Base-by-base conservation (phyloP, 2,888 invertebrate species). In the Eledone cirrhosa region DNA sequence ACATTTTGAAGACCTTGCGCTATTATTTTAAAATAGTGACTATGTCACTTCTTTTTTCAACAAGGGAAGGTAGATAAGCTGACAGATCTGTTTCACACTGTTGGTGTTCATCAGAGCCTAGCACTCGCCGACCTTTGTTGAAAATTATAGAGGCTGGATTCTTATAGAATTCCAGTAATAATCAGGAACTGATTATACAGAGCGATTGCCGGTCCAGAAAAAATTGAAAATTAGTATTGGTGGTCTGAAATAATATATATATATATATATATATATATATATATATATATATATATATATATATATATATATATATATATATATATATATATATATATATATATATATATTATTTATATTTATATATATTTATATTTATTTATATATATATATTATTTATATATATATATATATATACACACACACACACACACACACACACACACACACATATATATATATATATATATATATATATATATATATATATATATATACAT, bases 401-500 rank as follows among this genome's bases (percentile, higher is more conserved):
- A 53, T 53, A 53, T 53, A 53, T 13, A 53, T 53, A 13, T 53
- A 53, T 53, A 22, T 53, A 53, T 53, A 53, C 19, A 53, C 19
- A 53, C 19, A 53, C 19, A 22, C 19, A 53, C 19, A 53, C 19
- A 53, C 53, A 22, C 19, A 53, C 19, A 53, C 19, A 53, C 19
- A 53, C 19, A 53, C 19, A 22, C 19, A 22, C 53, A 22, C 19
- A 53, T 53, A 53, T 53, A 53, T 19, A 22, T 53, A 53, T 53
- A 53, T 53, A 53, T 53, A 53, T 53, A 53, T 53, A 53, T 53
- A 53, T 53, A 53, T 53, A 53, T 53, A 53, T 53, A 22, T 53
- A 53, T 53, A 53, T 53, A 53, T 19, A 53, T 53, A 16, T 53
- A 53, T n/a, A n/a, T n/a, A n/a, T n/a, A n/a, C n/a, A n/a, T n/a